Conservation (phyloP, 2,797 vertebrate genomes). For the Eulemur mongoz region DNA sequence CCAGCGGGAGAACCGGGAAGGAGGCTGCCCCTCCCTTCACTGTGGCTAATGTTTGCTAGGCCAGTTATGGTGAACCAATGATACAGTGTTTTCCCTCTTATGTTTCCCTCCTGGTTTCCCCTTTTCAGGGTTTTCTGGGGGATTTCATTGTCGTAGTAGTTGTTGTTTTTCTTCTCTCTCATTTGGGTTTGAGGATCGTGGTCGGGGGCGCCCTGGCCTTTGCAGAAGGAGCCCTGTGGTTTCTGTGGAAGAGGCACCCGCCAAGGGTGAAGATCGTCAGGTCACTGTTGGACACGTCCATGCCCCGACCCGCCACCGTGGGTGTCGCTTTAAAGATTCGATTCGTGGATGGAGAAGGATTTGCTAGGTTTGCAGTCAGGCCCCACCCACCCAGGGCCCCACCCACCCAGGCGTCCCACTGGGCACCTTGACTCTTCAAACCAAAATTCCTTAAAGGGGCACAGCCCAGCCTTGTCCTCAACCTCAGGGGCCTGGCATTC, state of each 20-base stretch:
- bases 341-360: neutral
- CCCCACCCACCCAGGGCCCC: neutral
- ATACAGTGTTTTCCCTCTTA: conserved; percentile 76
- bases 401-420: neutral
- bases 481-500: conserved; percentile 65
- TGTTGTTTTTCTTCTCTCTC: conserved; percentile 41
- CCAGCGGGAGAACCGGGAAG: neutral
- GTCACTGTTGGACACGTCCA: neutral
- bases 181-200: conserved; percentile 52
- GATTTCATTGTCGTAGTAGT: conserved; percentile 17
- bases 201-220: conserved; percentile 16
- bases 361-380: conserved; percentile 1
- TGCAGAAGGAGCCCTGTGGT: neutral
- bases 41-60: conserved; percentile 81
- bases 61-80: conserved; percentile 87
- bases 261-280: neutral
- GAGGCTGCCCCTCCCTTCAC: conserved; percentile 41
- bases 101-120: conserved; percentile 8
- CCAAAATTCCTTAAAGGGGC: conserved; percentile 84
- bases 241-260: neutral
- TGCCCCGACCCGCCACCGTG: neutral
- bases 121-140: conserved; percentile 30
- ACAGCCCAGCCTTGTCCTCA: conserved; percentile 67
- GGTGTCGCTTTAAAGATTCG: neutral
- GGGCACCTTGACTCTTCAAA: conserved; percentile 78